These are phyloP conservation scores for Aricia agestis DNA, from an alignment of 1,140 invertebrate genomes.

Conservation along the genomic window DNA sequence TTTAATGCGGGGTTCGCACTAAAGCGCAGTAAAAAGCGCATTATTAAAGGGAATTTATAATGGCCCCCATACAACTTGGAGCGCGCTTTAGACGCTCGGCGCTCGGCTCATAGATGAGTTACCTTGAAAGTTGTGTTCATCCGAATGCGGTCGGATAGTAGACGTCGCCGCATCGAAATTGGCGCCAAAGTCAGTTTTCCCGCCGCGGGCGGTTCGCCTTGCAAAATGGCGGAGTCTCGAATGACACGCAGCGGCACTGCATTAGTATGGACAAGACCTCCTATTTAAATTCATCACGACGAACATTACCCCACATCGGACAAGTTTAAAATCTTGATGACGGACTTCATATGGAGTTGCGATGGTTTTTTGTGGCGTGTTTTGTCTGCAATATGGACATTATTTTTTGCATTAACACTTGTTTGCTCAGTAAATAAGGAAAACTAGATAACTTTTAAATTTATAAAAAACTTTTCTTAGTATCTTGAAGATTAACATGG, in stretches of 20 bases:
- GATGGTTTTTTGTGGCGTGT: neutral
- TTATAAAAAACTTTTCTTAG: too few relatives aligned
- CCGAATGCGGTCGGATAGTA: conserved; percentile 49
- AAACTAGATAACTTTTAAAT: neutral
- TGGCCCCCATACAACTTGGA: conserved; percentile 36
- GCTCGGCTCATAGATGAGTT: conserved; percentile 8
- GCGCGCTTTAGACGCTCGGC: conserved; percentile 15
- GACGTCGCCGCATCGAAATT: conserved; percentile 61
- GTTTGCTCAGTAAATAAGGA: neutral
- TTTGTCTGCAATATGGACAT: neutral
- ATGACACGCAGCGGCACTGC: conserved; percentile 53
- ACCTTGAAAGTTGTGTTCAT: conserved; percentile 34
- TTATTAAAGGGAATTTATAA: conserved; percentile 65
- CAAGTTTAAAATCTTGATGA: conserved; percentile 22
- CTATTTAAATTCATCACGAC: conserved; percentile 30
- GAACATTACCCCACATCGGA: conserved; percentile 18
- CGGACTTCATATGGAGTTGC: conserved; percentile 9
- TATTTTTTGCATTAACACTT: neutral
- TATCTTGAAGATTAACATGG: too few relatives aligned
- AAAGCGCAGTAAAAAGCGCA: conserved; percentile 56
- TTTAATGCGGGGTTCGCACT: conserved; percentile 43
- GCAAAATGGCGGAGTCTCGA: conserved; percentile 69
- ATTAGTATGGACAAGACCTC: conserved; percentile 50
- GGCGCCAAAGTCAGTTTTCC: conserved; percentile 73
- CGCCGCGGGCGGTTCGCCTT: conserved; percentile 67